Percentiles rank a stretch among this genome's conserved stretches.
These are phyloP conservation scores for Megalops cyprinoides DNA, from an alignment of 2,797 vertebrate species.

Conservation along the genomic window DNA sequence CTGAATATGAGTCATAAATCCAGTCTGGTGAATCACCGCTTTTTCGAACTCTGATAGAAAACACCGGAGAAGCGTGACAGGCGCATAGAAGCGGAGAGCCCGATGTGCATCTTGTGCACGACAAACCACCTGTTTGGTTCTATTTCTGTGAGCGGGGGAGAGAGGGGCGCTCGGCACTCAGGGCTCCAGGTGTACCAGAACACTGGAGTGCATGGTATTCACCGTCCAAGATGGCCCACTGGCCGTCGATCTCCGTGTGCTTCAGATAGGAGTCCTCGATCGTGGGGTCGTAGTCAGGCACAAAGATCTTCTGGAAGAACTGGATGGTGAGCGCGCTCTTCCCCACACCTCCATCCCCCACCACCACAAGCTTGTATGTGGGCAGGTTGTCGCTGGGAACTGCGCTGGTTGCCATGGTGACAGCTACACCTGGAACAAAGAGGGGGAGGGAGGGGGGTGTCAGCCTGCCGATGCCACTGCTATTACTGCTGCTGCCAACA, in stretches of 20 bases:
- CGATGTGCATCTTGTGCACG: not conserved
- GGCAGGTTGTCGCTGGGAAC: conserved; percentile 97
- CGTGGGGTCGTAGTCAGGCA: conserved; percentile 97
- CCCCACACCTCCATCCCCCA: conserved; percentile 95
- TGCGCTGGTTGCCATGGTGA: conserved; percentile 91
- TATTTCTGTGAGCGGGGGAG: not conserved
- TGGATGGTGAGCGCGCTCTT: conserved; percentile 99
- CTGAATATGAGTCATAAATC: conserved; percentile 34
- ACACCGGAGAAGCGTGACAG: not conserved
- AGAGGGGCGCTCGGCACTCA: not conserved
- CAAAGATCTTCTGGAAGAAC: conserved; percentile 99
- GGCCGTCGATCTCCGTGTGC: conserved; percentile 97
- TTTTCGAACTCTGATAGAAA: not conserved
- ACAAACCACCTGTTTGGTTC: not conserved
- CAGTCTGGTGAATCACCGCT: conserved; percentile 24
- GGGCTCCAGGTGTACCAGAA: not conserved
- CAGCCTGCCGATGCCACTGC: conserved; percentile 19
- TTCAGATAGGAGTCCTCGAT: conserved; percentile 99
- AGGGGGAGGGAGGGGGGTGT: not conserved
- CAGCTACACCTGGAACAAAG: conserved; percentile 47
- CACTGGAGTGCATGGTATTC: too few relatives aligned
- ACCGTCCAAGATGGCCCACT: conserved; percentile 98
- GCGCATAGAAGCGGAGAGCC: not conserved
- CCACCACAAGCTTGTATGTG: conserved; percentile 97
- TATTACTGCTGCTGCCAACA: conserved; percentile 44